Base-by-base conservation (phyloP, 2,113 vertebrate genomes). In the Sinocyclocheilus maitianheensis region DNA sequence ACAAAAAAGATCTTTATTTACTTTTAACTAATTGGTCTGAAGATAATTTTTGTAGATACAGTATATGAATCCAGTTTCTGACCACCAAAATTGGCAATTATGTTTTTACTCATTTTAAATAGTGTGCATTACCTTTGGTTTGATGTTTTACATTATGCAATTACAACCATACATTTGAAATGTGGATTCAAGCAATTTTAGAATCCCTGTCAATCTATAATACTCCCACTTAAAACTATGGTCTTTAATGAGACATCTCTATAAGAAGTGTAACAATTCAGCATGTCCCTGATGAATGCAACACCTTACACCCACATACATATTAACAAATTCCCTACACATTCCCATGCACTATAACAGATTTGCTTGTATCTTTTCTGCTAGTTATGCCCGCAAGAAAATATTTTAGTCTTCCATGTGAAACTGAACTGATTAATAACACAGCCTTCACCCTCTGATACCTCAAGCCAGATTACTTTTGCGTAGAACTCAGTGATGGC, bases 341-440 rank as follows among this genome's bases (percentile, higher is more conserved):
- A 63, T 63, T 26, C 46, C 20, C 37, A 46, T 80, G 22, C 11
- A 18, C 37, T 24, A 8, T 46, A 60, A 60, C 22, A 79, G 20
- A 80, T 63, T 10, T 63, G 30, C 37, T 18, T 63, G 3, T 46
- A 12, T 80, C 53, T 40, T 30, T 58, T 24, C 78, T 24, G 78
- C 5, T 63, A 37, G 22, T 80, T 80, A 80, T 46, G 18, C 9
- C 43, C 12, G 22, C 20, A 63, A 11, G 26, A 60, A 46, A 46
- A 18, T 24, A 10, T 63, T 24, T 63, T 80, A 13, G 18, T 60
- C 48, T 60, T 79, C 77, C 58, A 80, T 63, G 60, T 63, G 58
- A 67, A 75, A 53, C 74, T 18, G 24, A 43, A 77, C 26, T 83
- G 87, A 63, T 83, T 77, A 77, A 37, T 69, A 85, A 83, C 53